These are phyloP conservation scores for Nephrotoma guestfalica DNA, from an alignment of 2,888 invertebrate species.

Conservation along the genomic window DNA sequence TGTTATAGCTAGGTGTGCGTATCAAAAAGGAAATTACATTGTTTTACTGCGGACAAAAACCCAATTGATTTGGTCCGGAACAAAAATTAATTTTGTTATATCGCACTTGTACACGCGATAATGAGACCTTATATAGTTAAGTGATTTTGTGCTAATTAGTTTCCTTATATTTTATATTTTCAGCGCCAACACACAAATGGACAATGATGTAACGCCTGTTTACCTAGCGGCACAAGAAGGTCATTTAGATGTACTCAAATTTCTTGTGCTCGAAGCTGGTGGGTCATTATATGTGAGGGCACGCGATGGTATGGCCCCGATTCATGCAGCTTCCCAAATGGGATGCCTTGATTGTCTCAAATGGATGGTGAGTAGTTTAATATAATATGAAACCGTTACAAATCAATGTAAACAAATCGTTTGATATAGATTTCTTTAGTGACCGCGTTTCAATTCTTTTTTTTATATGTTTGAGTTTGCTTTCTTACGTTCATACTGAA, in stretches of 20 bases:
- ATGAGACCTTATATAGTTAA: not conserved
- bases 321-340: constrained; percentile 83
- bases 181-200: constrained; percentile 84
- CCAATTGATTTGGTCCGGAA: not conserved
- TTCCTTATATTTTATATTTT: constrained; percentile 16
- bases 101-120: not conserved
- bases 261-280: constrained; percentile 69
- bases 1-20: not conserved
- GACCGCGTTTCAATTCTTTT: not conserved
- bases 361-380: constrained; percentile 64
- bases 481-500: not conserved
- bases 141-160: not conserved
- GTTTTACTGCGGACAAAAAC: not conserved
- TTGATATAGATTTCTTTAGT: not conserved
- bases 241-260: constrained; percentile 71
- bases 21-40: not conserved
- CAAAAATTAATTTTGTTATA: not conserved
- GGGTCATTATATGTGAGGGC: constrained; percentile 71
- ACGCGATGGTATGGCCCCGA: constrained; percentile 80
- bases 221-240: constrained; percentile 83
- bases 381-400: not conserved
- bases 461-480: not conserved
- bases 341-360: constrained; percentile 74
- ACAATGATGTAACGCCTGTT: constrained; percentile 81
- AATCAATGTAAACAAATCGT: not conserved